phyloP scores from a whole-genome alignment of 2,113 vertebrate genomes.

The Hemibagrus wyckioides region DNA sequence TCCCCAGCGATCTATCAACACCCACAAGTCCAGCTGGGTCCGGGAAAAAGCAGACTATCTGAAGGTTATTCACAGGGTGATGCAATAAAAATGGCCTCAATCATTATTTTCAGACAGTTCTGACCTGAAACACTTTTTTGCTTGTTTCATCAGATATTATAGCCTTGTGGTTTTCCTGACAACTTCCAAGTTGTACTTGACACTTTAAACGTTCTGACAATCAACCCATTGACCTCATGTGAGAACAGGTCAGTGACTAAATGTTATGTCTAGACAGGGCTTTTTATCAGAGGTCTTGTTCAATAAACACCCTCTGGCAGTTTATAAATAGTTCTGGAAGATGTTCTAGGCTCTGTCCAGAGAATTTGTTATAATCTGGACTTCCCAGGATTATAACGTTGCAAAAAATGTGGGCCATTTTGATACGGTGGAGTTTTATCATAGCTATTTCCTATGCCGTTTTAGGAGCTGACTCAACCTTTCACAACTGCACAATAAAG shows the following conservation, averaged over 20 bases:
- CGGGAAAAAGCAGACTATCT: slow-evolving; percentile 49
- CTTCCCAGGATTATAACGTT: slow-evolving; percentile 56
- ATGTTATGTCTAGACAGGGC: slow-evolving; percentile 56
- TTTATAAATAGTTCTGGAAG: slow-evolving; percentile 49
- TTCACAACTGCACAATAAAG: slow-evolving; percentile 50
- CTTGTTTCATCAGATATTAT: slow-evolving; percentile 39
- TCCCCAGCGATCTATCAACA: slow-evolving; percentile 46
- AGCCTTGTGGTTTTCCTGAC: slow-evolving; percentile 56
- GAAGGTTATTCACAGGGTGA: slow-evolving; percentile 54
- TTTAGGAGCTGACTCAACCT: slow-evolving; percentile 63
- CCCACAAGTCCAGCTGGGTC: slow-evolving; percentile 51
- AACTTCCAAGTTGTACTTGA: slow-evolving; percentile 53
- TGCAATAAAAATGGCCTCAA: slow-evolving; percentile 44
- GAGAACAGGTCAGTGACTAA: slow-evolving; percentile 43
- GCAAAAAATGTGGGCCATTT: slow-evolving; percentile 53
- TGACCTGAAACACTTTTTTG: slow-evolving; percentile 51
- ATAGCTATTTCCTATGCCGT: slow-evolving; percentile 58
- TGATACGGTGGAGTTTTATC: slow-evolving; percentile 51
- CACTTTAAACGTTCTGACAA: slow-evolving; percentile 53
- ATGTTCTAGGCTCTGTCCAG: slow-evolving; percentile 38
- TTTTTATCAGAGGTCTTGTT: slow-evolving; percentile 47
- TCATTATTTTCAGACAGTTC: slow-evolving; percentile 47
- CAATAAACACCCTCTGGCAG: slow-evolving; percentile 56
- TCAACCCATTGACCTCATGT: slow-evolving; percentile 59
- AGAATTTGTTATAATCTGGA: slow-evolving; percentile 45